Evolutionary conservation across 2,113 vertebrate species (phyloP).

Genomic region (Chiloscyllium plagiosum): DNA sequence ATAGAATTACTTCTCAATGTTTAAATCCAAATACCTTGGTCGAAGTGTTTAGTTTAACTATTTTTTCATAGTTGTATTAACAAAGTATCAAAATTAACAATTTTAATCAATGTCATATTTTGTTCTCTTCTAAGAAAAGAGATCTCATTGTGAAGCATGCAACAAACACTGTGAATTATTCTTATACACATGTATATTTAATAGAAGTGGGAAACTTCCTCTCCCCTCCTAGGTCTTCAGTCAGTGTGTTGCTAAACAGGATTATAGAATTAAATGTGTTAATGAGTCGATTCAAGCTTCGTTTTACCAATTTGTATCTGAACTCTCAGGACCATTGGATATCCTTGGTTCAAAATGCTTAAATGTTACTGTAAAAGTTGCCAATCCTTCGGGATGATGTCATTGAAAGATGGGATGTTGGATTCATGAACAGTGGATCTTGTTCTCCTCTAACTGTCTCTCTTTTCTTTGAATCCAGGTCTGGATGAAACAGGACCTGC

Average conservation of each 20-base stretch:
- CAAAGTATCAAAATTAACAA: background rate
- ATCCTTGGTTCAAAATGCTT: background rate
- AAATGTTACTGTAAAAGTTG: background rate
- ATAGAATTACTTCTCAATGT: background rate
- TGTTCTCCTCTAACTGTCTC: background rate
- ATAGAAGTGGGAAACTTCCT: background rate
- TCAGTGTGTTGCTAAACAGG: background rate
- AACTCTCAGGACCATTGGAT: background rate
- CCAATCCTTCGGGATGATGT: background rate
- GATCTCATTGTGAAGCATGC: background rate
- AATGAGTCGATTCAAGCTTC: background rate
- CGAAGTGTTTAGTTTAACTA: background rate
- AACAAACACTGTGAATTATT: background rate
- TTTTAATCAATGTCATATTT: background rate
- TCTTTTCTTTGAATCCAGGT: background rate
- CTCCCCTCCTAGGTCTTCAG: background rate
- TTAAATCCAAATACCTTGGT: background rate
- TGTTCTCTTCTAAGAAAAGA: background rate
- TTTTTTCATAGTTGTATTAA: too few species aligned
- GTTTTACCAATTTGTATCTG: background rate
- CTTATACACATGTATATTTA: background rate
- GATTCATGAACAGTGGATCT: background rate
- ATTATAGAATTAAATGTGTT: background rate
- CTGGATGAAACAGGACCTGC: background rate
- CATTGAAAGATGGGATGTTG: background rate